Conservation (phyloP, 2,888 invertebrate genomes). For the Ctenicera cuprea region DNA sequence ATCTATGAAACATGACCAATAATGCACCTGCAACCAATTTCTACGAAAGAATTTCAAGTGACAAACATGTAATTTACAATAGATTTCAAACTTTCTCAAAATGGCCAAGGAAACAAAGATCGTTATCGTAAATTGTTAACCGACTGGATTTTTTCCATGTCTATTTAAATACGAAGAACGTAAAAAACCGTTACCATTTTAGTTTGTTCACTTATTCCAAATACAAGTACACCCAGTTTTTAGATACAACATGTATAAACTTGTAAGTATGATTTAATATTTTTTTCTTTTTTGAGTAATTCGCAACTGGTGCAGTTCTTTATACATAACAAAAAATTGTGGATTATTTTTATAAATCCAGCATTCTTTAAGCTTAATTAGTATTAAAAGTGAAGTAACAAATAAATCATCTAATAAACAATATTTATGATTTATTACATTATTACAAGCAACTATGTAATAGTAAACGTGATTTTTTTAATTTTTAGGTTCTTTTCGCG, state of each 20-base stretch:
- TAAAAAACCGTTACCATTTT: background rate
- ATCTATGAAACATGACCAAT: no score
- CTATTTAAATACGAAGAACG: background rate
- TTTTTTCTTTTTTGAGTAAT: no score
- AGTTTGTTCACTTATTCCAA: background rate
- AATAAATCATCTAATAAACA: no score
- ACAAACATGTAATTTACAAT: slow-evolving; percentile 8
- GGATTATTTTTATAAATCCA: no score
- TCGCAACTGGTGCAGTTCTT: no score
- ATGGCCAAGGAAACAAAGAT: background rate
- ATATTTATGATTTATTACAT: no score
- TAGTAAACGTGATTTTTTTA: no score
- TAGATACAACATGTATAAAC: background rate
- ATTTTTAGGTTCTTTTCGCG: slow-evolving; percentile 25
- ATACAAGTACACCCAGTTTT: background rate
- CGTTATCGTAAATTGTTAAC: background rate
- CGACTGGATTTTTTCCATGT: background rate
- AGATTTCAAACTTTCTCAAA: background rate
- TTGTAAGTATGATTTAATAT: background rate
- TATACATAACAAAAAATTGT: no score
- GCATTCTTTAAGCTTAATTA: no score
- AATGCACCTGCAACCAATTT: background rate
- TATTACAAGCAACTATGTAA: no score
- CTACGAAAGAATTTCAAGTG: slow-evolving; percentile 9
- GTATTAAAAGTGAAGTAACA: no score